Evolutionary conservation across 2,888 invertebrate genomes (phyloP).

Genomic region (Scaptomyza tumidula): DNA sequence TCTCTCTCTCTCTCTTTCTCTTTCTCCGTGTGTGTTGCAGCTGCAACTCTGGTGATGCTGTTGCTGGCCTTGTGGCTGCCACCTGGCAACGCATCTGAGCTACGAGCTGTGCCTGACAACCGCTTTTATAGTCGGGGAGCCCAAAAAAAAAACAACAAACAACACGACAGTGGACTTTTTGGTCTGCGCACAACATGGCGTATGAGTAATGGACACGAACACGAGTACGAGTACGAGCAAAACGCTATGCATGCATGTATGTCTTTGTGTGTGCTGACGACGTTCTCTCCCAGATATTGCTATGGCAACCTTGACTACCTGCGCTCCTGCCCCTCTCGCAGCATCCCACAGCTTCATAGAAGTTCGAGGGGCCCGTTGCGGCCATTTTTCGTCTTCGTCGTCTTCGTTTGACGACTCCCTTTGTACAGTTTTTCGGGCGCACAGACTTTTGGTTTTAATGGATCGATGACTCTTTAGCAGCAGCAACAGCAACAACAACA

Average conservation of each 20-base stretch:
- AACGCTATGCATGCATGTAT: neutral
- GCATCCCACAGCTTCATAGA: constrained; percentile 19
- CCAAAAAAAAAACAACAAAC: constrained; percentile 19
- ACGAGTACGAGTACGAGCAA: constrained; percentile 28
- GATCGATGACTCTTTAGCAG: constrained; percentile 68
- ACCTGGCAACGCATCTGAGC: constrained; percentile 74
- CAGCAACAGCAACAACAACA: constrained; percentile 17
- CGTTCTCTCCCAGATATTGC: constrained; percentile 73
- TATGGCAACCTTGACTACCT: constrained; percentile 80
- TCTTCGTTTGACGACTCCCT: constrained; percentile 38
- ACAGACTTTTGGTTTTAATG: constrained; percentile 81
- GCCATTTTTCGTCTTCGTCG: constrained; percentile 23
- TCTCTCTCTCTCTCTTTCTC: no score
- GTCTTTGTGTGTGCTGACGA: constrained; percentile 6
- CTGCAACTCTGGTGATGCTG: constrained; percentile 1
- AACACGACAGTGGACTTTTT: constrained; percentile 44
- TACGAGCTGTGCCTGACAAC: constrained; percentile 68
- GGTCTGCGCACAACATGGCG: constrained; percentile 74
- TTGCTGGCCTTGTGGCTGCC: constrained; percentile 60
- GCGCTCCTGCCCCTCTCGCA: constrained; percentile 65
- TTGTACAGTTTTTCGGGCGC: constrained; percentile 66
- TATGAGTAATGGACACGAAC: constrained; percentile 58
- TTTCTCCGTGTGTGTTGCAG: no score
- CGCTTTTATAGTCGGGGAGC: constrained; percentile 72
- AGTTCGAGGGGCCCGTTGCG: constrained; percentile 21